Conservation (phyloP, 2,113 vertebrate species). For the Rhombomys opimus region DNA sequence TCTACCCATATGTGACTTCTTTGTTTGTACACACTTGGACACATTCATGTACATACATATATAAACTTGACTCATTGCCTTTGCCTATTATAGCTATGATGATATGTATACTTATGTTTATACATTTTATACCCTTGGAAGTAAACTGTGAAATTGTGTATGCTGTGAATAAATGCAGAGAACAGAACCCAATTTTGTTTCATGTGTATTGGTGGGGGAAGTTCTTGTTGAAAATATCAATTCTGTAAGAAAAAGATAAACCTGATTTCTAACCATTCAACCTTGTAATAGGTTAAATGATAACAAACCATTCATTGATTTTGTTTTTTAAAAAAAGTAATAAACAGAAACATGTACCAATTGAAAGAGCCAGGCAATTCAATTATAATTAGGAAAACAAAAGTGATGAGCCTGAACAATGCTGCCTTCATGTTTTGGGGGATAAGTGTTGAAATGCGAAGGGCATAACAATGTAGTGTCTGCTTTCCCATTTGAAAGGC, state of each 20-base stretch:
- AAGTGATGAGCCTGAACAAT: constrained; percentile 79
- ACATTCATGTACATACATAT: not conserved
- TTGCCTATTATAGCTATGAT: not conserved
- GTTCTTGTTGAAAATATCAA: constrained; percentile 64
- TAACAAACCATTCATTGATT: constrained; percentile 78
- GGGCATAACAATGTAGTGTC: constrained; percentile 45
- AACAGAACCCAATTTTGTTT: constrained; percentile 18
- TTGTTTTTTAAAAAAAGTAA: constrained; percentile 62
- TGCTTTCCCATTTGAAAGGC: constrained; percentile 49
- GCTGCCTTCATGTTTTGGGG: constrained; percentile 27
- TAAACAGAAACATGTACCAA: constrained; percentile 75
- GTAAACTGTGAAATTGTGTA: not conserved
- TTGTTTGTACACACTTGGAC: not conserved
- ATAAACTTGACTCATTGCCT: not conserved
- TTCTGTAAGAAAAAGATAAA: constrained; percentile 67
- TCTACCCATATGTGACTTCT: not conserved
- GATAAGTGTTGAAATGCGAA: constrained; percentile 55
- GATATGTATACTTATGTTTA: not conserved
- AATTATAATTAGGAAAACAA: constrained; percentile 79
- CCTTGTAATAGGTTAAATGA: constrained; percentile 79
- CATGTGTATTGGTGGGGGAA: not conserved
- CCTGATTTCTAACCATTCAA: constrained; percentile 70
- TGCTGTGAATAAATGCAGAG: not conserved
- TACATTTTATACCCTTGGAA: constrained; percentile 1
- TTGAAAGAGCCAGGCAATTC: constrained; percentile 73